phyloP scores from a whole-genome alignment of 2,797 vertebrate genomes.

The Sebastes melanostomus region DNA sequence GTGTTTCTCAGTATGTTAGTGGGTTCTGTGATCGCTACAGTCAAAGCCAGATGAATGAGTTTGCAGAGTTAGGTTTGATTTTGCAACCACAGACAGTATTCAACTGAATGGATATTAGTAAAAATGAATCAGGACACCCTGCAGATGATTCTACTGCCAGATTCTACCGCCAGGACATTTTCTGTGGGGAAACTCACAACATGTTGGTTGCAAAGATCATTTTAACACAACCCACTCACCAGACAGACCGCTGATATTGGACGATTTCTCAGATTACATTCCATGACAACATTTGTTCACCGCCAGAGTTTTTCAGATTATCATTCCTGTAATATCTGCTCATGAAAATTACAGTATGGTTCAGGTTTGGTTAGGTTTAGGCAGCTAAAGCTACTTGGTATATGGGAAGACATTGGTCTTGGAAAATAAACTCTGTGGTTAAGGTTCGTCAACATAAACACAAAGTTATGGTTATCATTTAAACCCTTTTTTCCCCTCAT shows the following conservation, averaged over 20 bases:
- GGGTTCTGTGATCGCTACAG: slow-evolving; percentile 20
- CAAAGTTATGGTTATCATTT: not conserved
- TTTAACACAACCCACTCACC: slow-evolving; percentile 58
- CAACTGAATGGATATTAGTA: slow-evolving; percentile 28
- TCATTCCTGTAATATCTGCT: slow-evolving; percentile 26
- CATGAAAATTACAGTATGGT: slow-evolving; percentile 8
- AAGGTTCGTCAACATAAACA: not conserved
- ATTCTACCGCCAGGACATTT: slow-evolving; percentile 41
- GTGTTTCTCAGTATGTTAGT: slow-evolving; percentile 6
- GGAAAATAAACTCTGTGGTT: not conserved
- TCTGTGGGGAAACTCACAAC: slow-evolving; percentile 60
- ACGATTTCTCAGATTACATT: slow-evolving; percentile 22
- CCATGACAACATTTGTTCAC: slow-evolving; percentile 32
- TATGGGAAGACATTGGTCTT: not conserved
- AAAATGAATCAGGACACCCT: slow-evolving; percentile 28
- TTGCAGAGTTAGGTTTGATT: slow-evolving; percentile 17
- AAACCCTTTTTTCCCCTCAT: not conserved
- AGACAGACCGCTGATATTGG: slow-evolving; percentile 42
- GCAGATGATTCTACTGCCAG: slow-evolving; percentile 28
- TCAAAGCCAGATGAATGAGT: slow-evolving; percentile 38
- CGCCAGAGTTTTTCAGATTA: slow-evolving; percentile 29
- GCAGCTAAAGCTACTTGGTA: not conserved
- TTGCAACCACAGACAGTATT: slow-evolving; percentile 6
- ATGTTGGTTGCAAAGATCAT: slow-evolving; percentile 52
- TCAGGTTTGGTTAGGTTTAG: slow-evolving; percentile 14